Conservation (phyloP, 2,888 invertebrate genomes). For the Dryadula phaetusa region DNA sequence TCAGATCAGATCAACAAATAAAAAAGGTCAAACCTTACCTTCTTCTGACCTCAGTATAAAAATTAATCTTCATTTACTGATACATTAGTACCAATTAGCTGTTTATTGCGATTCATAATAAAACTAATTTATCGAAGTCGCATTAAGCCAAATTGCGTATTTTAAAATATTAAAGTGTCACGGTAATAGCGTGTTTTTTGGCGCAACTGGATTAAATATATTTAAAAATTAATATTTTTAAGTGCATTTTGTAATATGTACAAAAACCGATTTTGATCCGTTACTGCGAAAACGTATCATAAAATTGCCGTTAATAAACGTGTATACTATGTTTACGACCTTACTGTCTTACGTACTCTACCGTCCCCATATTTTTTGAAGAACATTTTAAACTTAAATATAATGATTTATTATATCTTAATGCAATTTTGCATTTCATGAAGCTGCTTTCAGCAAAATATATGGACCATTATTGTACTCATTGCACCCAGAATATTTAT, state of each 20-base stretch:
- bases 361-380: too few relatives aligned
- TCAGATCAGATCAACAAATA: background rate
- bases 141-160: conserved; percentile 2
- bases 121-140: conserved; percentile 12
- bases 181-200: background rate
- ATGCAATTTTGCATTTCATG: too few relatives aligned
- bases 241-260: background rate
- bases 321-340: too few relatives aligned
- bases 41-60: background rate
- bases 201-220: background rate
- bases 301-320: too few relatives aligned
- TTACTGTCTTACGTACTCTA: too few relatives aligned
- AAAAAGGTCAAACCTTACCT: conserved; percentile 2
- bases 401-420: too few relatives aligned
- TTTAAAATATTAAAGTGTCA: conserved; percentile 18
- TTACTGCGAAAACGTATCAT: too few relatives aligned
- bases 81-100: conserved; percentile 14
- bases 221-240: conserved; percentile 2
- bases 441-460: too few relatives aligned
- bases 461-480: too few relatives aligned
- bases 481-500: too few relatives aligned
- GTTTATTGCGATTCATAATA: background rate
- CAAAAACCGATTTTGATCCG: too few relatives aligned
- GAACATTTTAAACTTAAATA: too few relatives aligned
- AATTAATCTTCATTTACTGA: background rate